A percentile compares a stretch with the other conserved stretches of the same genome.
phyloP scores from a whole-genome alignment of 2,888 invertebrate species.

The Melangyna quadrimaculata region DNA sequence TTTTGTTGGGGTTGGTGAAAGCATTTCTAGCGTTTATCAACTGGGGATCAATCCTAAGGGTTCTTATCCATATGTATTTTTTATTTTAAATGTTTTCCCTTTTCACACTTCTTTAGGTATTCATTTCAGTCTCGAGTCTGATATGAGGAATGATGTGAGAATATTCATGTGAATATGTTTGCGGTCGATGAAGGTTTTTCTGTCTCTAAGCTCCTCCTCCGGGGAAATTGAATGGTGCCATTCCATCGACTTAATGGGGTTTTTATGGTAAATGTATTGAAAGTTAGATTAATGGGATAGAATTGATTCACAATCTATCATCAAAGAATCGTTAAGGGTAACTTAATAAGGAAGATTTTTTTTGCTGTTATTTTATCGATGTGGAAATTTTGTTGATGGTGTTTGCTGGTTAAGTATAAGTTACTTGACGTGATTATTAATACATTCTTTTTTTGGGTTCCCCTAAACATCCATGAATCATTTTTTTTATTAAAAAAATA shows the following conservation, averaged over 20 bases:
- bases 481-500: background rate
- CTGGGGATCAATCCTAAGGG: constrained; percentile 35
- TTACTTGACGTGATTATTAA: background rate
- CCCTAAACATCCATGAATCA: background rate
- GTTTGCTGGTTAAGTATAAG: background rate
- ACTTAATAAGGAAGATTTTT: constrained; percentile 20
- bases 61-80: constrained; percentile 2
- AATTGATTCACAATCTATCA: constrained; percentile 37
- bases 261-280: constrained; percentile 53
- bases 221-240: background rate
- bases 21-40: constrained; percentile 42
- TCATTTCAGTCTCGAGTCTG: constrained; percentile 41
- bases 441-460: background rate
- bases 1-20: background rate
- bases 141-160: constrained; percentile 51
- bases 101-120: constrained; percentile 53
- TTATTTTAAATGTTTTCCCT: constrained; percentile 23
- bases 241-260: constrained; percentile 56
- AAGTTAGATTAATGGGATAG: constrained; percentile 26
- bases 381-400: background rate
- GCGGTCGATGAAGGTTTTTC: background rate
- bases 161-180: constrained; percentile 51
- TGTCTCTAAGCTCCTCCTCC: background rate
- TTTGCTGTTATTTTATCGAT: background rate
- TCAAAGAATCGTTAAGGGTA: background rate